Evolutionary conservation across 2,888 invertebrate genomes (phyloP), one percentile per base, ranked within the genome.

Genomic region (Petrolisthes cinctipes): DNA sequence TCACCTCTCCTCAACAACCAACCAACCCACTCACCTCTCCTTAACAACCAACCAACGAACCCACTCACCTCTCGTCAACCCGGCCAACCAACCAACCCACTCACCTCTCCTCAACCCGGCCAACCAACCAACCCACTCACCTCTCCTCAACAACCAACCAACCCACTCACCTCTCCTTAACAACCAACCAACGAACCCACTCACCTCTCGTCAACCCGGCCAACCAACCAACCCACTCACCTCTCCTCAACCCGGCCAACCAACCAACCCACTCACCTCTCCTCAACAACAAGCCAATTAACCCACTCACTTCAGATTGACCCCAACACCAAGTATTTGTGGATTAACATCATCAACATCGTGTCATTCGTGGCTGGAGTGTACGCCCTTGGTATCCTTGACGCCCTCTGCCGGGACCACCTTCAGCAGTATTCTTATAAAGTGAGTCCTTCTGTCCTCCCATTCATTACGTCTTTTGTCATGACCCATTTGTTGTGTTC

Each of bases 331-430:
- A 61, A 17, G 11, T 79, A 66, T 61, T 37, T 53, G 68, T 80
- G 79, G 80, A 20, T 85, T 4, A 68, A 51, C n/a, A 6, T 54
- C 11, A 4, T 80, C 17, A 80, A 80, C 20, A 14, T 80, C 11
- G 54, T 80, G 9, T 80, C 80, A 53, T 80, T 80, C 80, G 20
- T 80, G 53, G 6, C 7, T 17, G 80, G 80, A 5, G 20, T 80
- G 4, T 80, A 56, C 54, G 80, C 17, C 20, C 80, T 80, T 20
- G 20, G 20, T 20, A 80, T 80, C 5, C 20, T 80, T 20, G 17
- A 14, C 53, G 20, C 14, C 5, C 20, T 80, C 54, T 80, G 54
- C 0, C 5, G 54, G 5, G 80, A 80, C 0, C 80, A 54, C 6
- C 68, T 80, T 37, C 66, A 79, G 5, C 17, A n/a, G 9, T 80